Evolutionary conservation across 2,113 vertebrate species (phyloP).

Genomic region (Oreocharis arfaki): DNA sequence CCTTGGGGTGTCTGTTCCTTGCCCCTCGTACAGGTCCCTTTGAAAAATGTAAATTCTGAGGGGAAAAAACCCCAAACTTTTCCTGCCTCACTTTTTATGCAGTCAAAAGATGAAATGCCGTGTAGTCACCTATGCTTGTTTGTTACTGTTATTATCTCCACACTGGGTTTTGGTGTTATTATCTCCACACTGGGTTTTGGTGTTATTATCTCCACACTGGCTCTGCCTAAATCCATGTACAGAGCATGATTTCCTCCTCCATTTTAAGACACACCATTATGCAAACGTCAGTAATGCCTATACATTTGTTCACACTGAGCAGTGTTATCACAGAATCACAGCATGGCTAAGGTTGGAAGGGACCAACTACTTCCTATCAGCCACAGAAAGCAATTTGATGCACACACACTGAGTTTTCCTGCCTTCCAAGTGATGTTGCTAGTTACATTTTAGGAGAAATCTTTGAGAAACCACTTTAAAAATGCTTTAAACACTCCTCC

Average conservation of each 20-base stretch:
- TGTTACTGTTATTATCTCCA: not conserved
- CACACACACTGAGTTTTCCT: not conserved
- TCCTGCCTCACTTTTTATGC: not conserved
- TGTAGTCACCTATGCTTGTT: not conserved
- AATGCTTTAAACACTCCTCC: constrained; percentile 3
- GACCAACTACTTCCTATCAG: not conserved
- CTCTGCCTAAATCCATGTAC: not conserved
- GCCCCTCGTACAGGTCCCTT: not conserved
- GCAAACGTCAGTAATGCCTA: not conserved
- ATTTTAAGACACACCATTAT: not conserved
- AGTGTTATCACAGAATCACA: not conserved
- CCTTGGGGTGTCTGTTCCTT: not conserved
- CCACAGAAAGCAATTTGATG: not conserved
- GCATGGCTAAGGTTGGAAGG: not conserved
- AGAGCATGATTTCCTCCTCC: not conserved
- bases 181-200: not conserved
- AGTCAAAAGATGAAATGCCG: not conserved
- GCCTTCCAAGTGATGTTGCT: not conserved
- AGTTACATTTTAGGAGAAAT: not conserved
- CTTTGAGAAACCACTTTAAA: constrained; percentile 2
- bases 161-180: not conserved
- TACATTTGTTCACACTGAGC: not conserved
- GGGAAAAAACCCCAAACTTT: not conserved
- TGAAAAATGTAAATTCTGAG: not conserved
- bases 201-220: not conserved